Evolutionary conservation across 92 coral and sea anemone species (phyloP).

Genomic region (Pocillopora grandis): DNA sequence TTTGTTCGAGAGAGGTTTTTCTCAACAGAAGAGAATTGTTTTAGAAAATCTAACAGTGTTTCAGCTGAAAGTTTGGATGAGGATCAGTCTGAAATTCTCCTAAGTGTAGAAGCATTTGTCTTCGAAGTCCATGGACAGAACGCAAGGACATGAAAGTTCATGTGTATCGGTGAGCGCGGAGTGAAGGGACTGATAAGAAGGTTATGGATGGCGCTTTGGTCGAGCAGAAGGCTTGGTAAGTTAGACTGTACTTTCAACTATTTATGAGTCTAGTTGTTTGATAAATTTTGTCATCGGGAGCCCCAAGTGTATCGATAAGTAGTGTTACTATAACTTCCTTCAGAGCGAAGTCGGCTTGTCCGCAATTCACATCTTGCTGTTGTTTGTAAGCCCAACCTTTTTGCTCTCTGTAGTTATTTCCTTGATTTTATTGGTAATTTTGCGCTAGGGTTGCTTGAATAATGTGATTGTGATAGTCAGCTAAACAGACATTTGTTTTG

Average conservation of each 20-base stretch:
- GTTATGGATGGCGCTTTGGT: slow-evolving; percentile 32
- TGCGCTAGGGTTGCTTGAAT: neutral
- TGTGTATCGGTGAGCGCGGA: slow-evolving; percentile 12
- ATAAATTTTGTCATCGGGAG: neutral
- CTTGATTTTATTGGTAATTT: neutral
- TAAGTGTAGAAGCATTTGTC: neutral
- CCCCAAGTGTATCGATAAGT: neutral
- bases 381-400: neutral
- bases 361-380: neutral
- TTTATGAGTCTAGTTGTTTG: neutral
- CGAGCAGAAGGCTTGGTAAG: slow-evolving; percentile 44
- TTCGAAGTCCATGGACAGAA: neutral
- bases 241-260: neutral
- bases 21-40: neutral
- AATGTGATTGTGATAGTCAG: neutral
- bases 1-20: neutral
- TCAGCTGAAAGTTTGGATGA: neutral
- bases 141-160: neutral
- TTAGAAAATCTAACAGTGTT: neutral
- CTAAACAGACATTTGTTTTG: neutral
- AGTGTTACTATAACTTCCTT: neutral
- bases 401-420: neutral
- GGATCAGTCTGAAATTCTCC: slow-evolving; percentile 28
- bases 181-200: slow-evolving; percentile 1
- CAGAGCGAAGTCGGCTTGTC: neutral